Conservation (phyloP, 2,797 vertebrate genomes). For the Melanotaenia pygmaea region DNA sequence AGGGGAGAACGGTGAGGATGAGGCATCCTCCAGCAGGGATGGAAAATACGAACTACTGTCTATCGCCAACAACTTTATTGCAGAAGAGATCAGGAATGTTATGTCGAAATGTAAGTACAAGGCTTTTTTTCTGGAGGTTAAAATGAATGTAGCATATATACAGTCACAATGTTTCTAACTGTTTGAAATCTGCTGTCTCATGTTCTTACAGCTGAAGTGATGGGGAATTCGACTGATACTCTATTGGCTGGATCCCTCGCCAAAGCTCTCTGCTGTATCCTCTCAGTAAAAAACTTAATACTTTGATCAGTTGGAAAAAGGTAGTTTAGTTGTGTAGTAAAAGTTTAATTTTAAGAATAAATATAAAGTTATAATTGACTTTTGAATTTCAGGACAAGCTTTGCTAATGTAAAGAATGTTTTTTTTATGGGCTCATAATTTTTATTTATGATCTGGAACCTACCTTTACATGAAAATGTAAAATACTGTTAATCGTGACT, state of each 20-base stretch:
- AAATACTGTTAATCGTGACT: no score
- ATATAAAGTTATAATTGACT: neutral
- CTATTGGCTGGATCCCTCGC: slow-evolving; percentile 93
- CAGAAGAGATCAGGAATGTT: slow-evolving; percentile 90
- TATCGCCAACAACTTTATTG: slow-evolving; percentile 89
- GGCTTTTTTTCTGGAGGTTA: neutral
- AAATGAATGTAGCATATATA: neutral
- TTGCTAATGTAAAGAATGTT: no score
- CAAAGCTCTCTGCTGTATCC: slow-evolving; percentile 99
- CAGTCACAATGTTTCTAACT: neutral
- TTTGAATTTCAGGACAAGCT: no score
- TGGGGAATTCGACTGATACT: slow-evolving; percentile 91
- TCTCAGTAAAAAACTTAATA: slow-evolving; percentile 56
- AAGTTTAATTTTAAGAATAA: neutral
- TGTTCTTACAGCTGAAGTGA: slow-evolving; percentile 86
- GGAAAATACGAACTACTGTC: slow-evolving; percentile 96
- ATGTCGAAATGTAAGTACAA: slow-evolving; percentile 89
- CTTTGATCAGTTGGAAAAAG: neutral
- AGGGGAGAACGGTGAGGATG: slow-evolving; percentile 80
- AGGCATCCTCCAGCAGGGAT: slow-evolving; percentile 86
- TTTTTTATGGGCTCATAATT: no score
- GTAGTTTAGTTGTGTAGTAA: neutral
- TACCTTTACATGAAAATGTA: no score
- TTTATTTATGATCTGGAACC: no score
- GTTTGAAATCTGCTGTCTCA: neutral